A percentile compares a stretch with the other conserved stretches of the same genome.
Evolutionary conservation across 2,797 vertebrate genomes (phyloP).

Genomic region (Morelia viridis): DNA sequence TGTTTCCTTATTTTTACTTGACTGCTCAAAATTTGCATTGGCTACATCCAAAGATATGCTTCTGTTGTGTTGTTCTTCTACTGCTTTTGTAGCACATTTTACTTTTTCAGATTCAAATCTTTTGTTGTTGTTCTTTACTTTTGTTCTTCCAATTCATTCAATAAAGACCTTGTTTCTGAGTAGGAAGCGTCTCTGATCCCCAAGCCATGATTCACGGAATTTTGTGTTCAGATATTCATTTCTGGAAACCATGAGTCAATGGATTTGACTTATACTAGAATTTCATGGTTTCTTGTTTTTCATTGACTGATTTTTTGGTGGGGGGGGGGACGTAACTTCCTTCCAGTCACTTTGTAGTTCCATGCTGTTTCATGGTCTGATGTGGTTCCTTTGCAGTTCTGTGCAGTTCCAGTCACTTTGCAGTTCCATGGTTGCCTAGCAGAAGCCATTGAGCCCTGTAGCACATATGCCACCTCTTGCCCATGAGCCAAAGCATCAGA

Average conservation of each 20-base stretch:
- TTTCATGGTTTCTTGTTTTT: neutral
- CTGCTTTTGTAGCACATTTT: neutral
- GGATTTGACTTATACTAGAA: neutral
- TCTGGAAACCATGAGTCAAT: neutral
- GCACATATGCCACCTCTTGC: neutral
- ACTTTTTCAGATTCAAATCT: neutral
- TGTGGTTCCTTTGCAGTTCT: neutral
- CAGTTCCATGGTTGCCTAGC: neutral
- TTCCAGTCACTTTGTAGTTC: neutral
- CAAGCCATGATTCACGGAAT: neutral
- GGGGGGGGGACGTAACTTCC: no score
- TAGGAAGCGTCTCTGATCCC: neutral
- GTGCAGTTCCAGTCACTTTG: neutral
- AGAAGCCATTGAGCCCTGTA: neutral
- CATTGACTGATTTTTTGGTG: no score
- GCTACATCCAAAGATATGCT: neutral
- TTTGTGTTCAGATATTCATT: neutral
- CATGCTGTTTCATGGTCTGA: neutral
- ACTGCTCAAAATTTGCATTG: neutral
- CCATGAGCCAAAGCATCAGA: neutral
- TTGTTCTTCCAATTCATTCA: neutral
- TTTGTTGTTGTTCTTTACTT: neutral
- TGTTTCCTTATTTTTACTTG: neutral
- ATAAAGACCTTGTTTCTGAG: neutral
- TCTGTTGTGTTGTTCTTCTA: neutral